phyloP scores from a whole-genome alignment of 2,888 invertebrate species.

The Micoletzkya japonica region DNA sequence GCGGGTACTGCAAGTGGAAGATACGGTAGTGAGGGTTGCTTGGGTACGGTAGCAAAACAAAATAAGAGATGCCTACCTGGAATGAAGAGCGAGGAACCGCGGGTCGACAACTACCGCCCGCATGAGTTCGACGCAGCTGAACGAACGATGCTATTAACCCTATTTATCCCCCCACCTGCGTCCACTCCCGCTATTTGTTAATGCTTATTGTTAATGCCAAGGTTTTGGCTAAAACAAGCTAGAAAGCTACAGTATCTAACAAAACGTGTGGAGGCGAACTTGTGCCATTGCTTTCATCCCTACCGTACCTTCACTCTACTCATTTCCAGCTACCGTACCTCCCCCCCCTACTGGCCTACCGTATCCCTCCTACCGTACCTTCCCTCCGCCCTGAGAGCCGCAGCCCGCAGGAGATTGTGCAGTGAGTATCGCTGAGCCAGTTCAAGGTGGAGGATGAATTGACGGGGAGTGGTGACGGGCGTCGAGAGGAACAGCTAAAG shows the following conservation, averaged over 20 bases:
- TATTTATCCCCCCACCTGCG: no score
- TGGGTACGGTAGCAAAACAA: no score
- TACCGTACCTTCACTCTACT: background rate
- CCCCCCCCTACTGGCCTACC: no score
- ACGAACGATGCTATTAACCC: no score
- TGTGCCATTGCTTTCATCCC: background rate
- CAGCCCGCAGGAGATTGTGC: slow-evolving; percentile 10
- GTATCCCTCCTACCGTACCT: slow-evolving; percentile 18
- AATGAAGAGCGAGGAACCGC: slow-evolving; percentile 1
- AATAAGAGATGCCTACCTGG: slow-evolving; percentile 2
- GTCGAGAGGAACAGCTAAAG: slow-evolving; percentile 14
- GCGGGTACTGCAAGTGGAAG: slow-evolving; percentile 7
- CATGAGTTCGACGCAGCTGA: slow-evolving; percentile 22
- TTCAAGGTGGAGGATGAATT: slow-evolving; percentile 14
- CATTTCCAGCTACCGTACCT: no score
- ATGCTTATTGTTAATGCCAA: no score
- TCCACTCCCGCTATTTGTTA: no score
- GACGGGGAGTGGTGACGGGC: slow-evolving; percentile 18
- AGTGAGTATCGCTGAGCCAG: slow-evolving; percentile 15
- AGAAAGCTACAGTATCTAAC: no score
- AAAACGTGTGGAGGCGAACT: no score
- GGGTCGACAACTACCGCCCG: slow-evolving; percentile 2
- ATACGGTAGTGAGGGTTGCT: no score
- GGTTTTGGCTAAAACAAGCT: background rate
- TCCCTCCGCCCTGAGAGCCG: slow-evolving; percentile 25